Base-by-base conservation (phyloP, 1,140 invertebrate genomes). In the Campoletis sonorensis region DNA sequence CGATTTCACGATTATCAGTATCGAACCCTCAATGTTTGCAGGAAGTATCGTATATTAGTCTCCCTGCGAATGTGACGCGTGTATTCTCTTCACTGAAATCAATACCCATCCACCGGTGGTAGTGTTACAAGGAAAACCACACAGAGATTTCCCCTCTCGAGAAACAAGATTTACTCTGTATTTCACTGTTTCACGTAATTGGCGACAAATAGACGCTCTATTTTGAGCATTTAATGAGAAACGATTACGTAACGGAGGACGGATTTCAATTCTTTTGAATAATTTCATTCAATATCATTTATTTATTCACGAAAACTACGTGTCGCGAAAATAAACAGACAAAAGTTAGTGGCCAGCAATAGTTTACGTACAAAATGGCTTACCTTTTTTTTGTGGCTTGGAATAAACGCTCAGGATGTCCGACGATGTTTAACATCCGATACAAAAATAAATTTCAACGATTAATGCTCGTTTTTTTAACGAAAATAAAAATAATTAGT, bases 21-120 rank as follows among this genome's bases (percentile, higher is more conserved):
- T 18, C 51, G 11, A 54, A n/a, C 51, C 51, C 51, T 11, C 40
- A 70, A 83, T 83, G 79, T 83, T 83, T 82, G 78, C 71, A 80
- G 81, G 61, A 82, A 68, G 81, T 37, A n/a, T 70, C 33, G 54
- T 81, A 76, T 79, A 49, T 79, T 18, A 51, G 61, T 51, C 67
- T 26, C 54, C 81, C 68, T n/a, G 21, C 11, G 30, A 82, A 80
- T 77, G 76, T 73, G 72, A 77, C 72, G 76, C 70, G 58, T 58
- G 49, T 40, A 64, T 27, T 21, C 71, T 27, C 30, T 49, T 11
- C 40, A 67, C 37, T 67, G 45, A 49, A 81, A 73, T 51, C 54
- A 58, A 72, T 73, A 70, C 27, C 67, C 67, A 70, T n/a, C 30
- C 13, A 33, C 27, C 30, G 67, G 30, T 33, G 67, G 10, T 70